phyloP scores from a whole-genome alignment of 2,888 invertebrate genomes.

The Anoncus sp. region DNA sequence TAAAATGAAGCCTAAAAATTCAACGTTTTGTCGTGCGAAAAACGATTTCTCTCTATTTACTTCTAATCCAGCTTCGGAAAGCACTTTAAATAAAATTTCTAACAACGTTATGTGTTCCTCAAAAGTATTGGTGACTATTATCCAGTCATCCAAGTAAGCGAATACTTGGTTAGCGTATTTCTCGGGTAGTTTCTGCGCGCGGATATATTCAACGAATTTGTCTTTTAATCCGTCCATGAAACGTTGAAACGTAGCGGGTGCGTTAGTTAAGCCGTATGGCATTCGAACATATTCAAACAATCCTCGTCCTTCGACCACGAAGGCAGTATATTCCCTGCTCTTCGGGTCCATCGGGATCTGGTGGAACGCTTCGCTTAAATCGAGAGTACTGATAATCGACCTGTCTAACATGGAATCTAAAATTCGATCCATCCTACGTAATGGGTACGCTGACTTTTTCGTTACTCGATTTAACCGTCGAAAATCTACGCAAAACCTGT shows the following conservation, averaged over 20 bases:
- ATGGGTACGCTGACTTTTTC: constrained; percentile 17
- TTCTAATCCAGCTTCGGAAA: constrained; percentile 3
- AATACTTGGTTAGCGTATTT: constrained; percentile 7
- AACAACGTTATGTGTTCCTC: constrained; percentile 11
- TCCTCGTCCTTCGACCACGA: constrained; percentile 62
- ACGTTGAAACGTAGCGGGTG: constrained; percentile 59
- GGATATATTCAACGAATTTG: not conserved
- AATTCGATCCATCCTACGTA: constrained; percentile 20
- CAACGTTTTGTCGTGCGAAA: constrained; percentile 16
- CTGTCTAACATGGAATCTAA: constrained; percentile 18
- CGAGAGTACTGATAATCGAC: constrained; percentile 69
- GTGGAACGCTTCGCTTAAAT: constrained; percentile 72
- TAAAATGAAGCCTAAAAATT: constrained; percentile 20
- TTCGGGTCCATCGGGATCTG: constrained; percentile 69
- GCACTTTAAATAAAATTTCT: constrained; percentile 9
- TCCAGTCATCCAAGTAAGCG: constrained; percentile 13
- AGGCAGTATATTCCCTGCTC: constrained; percentile 70
- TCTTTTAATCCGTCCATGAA: constrained; percentile 52
- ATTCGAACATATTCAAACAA: constrained; percentile 44
- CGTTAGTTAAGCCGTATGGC: constrained; percentile 65
- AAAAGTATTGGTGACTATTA: not conserved
- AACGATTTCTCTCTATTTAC: constrained; percentile 13
- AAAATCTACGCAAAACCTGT: constrained; percentile 14
- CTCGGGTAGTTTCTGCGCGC: constrained; percentile 6
- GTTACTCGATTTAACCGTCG: constrained; percentile 16